Conservation (phyloP, 2,797 vertebrate genomes). For the Crenuchus spilurus region DNA sequence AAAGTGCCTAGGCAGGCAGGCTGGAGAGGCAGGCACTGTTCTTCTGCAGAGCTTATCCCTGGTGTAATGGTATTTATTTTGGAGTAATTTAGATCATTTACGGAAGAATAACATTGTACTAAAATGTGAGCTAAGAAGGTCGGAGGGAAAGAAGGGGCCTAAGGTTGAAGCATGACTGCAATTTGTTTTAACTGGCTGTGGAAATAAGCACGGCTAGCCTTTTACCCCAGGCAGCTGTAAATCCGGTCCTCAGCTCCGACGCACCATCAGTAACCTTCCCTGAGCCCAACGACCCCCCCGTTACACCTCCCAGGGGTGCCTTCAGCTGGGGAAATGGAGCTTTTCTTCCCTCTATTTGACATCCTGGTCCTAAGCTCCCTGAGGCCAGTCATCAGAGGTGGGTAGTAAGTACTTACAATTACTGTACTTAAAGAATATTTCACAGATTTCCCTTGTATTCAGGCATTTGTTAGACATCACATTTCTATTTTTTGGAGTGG, state of each 20-base stretch:
- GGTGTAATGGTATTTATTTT: constrained; percentile 73
- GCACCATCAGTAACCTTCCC: constrained; percentile 70
- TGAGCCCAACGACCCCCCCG: constrained; percentile 35
- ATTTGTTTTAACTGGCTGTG: constrained; percentile 82
- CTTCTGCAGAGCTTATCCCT: constrained; percentile 51
- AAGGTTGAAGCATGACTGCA: constrained; percentile 73
- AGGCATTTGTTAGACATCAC: no score
- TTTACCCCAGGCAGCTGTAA: constrained; percentile 71
- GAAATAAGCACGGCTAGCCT: constrained; percentile 76
- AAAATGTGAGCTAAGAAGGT: constrained; percentile 57
- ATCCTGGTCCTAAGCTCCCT: constrained; percentile 63
- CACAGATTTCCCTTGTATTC: no score
- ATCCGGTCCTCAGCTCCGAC: constrained; percentile 68
- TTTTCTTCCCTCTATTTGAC: constrained; percentile 77
- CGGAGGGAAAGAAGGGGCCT: constrained; percentile 61
- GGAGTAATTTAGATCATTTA: constrained; percentile 65
- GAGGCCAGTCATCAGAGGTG: constrained; percentile 33
- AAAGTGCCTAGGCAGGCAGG: neutral
- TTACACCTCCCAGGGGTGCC: constrained; percentile 69
- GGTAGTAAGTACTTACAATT: no score
- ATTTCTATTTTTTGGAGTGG: no score
- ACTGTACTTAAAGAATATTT: no score
- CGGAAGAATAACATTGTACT: constrained; percentile 67
- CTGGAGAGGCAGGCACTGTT: neutral
- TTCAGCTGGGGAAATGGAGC: constrained; percentile 75